These are phyloP conservation scores for Lymantria dispar DNA, from an alignment of 2,888 invertebrate genomes.

Conservation along the genomic window DNA sequence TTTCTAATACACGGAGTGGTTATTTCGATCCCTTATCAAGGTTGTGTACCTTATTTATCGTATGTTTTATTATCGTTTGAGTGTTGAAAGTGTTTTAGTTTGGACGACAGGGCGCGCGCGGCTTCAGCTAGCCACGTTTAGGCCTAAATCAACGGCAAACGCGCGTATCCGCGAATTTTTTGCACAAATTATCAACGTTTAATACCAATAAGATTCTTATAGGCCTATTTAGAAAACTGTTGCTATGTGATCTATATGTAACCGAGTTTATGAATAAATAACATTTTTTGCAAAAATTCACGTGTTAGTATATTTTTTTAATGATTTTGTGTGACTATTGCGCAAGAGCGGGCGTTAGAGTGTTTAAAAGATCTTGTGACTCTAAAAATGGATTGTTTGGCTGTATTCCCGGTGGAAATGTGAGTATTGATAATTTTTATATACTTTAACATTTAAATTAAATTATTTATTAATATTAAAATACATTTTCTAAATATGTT, in stretches of 20 bases:
- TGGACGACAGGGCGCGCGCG: constrained; percentile 40
- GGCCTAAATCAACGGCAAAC: constrained; percentile 64
- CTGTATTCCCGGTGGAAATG: constrained; percentile 31
- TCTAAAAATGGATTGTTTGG: constrained; percentile 39
- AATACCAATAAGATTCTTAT: constrained; percentile 76
- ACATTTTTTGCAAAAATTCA: constrained; percentile 39
- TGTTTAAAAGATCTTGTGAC: constrained; percentile 28
- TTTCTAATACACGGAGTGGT: constrained; percentile 18
- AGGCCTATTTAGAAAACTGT: constrained; percentile 69
- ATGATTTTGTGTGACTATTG: constrained; percentile 51
- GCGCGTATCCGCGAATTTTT: constrained; percentile 59
- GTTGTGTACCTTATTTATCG: constrained; percentile 37
- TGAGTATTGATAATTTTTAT: constrained; percentile 49
- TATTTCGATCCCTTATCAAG: constrained; percentile 51
- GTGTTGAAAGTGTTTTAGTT: constrained; percentile 32
- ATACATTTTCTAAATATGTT: constrained; percentile 11
- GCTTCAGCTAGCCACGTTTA: constrained; percentile 32
- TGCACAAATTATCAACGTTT: constrained; percentile 51
- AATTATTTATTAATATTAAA: constrained; percentile 5
- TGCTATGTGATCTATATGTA: constrained; percentile 34
- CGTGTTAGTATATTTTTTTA: constrained; percentile 41
- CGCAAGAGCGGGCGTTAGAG: constrained; percentile 32
- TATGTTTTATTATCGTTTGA: constrained; percentile 39
- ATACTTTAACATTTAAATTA: constrained; percentile 8
- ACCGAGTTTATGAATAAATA: constrained; percentile 43